A percentile compares a stretch with the other conserved stretches of the same genome.
phyloP scores from a whole-genome alignment of 2,888 invertebrate species.

The Caenorhabditis becei region DNA sequence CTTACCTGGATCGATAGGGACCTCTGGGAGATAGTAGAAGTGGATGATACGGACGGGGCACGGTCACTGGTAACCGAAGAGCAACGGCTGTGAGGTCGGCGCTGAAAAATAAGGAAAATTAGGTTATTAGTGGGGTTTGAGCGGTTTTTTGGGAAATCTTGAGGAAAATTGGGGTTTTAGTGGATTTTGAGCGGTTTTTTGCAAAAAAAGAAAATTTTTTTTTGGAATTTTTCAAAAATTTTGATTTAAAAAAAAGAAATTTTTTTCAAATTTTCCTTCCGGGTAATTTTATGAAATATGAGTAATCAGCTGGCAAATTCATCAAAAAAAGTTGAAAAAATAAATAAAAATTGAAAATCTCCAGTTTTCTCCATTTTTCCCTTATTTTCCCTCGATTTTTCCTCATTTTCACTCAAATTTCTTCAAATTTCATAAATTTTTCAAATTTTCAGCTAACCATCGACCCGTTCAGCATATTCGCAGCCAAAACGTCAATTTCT shows the following conservation, averaged over 20 bases:
- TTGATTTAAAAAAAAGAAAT: no score
- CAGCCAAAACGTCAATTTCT: slow-evolving; percentile 1
- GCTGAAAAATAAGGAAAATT: no score
- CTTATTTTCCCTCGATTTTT: no score
- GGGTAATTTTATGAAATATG: no score
- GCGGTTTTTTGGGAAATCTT: no score
- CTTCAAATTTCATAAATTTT: background rate
- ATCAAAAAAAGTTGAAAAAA: no score
- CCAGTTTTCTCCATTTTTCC: background rate
- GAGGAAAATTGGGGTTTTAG: no score
- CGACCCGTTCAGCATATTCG: background rate
- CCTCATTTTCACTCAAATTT: no score
- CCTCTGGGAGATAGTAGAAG: slow-evolving; percentile 27
- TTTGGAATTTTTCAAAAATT: background rate
- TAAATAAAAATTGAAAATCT: no score
- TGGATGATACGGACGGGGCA: slow-evolving; percentile 36
- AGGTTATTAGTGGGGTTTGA: no score
- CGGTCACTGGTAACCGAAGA: slow-evolving; percentile 38
- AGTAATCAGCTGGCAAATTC: no score
- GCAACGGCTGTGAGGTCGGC: no score
- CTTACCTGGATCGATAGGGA: slow-evolving; percentile 35
- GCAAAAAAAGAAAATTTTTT: slow-evolving; percentile 24
- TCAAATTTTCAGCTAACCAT: background rate
- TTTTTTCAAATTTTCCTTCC: background rate
- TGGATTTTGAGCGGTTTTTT: background rate